A percentile compares a stretch with the other conserved stretches of the same genome.
phyloP scores from a whole-genome alignment of 2,888 invertebrate species.

The Germaria angustata region DNA sequence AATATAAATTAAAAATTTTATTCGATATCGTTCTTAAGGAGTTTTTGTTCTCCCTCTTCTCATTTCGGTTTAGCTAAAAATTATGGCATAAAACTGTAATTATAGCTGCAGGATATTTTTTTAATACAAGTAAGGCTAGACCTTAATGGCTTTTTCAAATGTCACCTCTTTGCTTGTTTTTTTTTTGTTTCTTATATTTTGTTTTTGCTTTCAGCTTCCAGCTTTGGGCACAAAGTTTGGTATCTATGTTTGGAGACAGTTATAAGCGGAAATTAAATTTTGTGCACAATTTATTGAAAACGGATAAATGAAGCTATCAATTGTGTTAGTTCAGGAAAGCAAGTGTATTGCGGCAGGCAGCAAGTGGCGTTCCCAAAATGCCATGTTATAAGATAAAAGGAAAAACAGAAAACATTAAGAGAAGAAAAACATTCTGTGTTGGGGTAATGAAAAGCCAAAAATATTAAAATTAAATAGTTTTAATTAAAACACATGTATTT shows the following conservation, averaged over 20 bases:
- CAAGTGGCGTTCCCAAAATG: neutral
- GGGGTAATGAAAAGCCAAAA: neutral
- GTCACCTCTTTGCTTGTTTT: slow-evolving; percentile 45
- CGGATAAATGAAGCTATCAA: slow-evolving; percentile 76
- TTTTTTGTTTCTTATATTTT: neutral
- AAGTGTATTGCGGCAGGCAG: slow-evolving; percentile 16
- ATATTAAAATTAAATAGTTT: neutral
- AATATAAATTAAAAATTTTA: slow-evolving; percentile 46
- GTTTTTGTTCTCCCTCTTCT: neutral
- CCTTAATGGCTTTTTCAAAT: slow-evolving; percentile 44
- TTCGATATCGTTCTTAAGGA: slow-evolving; percentile 28
- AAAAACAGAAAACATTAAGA: neutral
- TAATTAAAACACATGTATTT: too few relatives aligned
- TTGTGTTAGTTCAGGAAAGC: slow-evolving; percentile 35
- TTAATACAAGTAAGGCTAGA: neutral
- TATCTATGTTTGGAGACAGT: slow-evolving; percentile 25
- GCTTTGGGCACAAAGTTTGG: neutral
- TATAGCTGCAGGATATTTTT: slow-evolving; percentile 40
- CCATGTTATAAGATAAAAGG: slow-evolving; percentile 37
- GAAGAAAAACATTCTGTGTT: neutral
- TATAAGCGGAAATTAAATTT: slow-evolving; percentile 79
- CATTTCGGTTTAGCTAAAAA: neutral
- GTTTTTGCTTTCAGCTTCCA: neutral
- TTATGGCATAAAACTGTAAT: slow-evolving; percentile 40
- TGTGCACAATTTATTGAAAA: slow-evolving; percentile 77